Percentiles rank a stretch among this genome's conserved stretches.
Evolutionary conservation across 2,113 vertebrate species (phyloP).

Genomic region (Progne subis): DNA sequence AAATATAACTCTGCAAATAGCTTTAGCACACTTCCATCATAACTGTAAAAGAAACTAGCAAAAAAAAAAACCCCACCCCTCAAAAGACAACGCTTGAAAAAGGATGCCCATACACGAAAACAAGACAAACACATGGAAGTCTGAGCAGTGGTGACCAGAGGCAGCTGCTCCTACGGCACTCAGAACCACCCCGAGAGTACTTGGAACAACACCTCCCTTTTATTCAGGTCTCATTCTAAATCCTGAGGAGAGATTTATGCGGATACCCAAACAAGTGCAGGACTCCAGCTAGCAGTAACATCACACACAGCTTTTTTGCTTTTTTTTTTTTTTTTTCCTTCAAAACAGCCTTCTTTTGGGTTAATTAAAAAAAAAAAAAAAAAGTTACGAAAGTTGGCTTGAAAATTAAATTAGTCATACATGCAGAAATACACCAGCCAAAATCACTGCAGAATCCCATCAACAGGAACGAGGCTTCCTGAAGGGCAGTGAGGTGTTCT

Average conservation of each 20-base stretch:
- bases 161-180: neutral
- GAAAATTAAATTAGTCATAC: neutral
- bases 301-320: neutral
- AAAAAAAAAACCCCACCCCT: neutral
- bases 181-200: neutral
- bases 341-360: neutral
- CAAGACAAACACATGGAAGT: neutral
- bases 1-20: neutral
- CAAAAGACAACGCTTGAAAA: neutral
- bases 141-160: neutral
- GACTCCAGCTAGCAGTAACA: neutral
- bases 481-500: neutral
- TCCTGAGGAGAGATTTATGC: neutral
- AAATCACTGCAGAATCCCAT: neutral
- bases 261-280: neutral
- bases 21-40: neutral
- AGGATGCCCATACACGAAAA: neutral
- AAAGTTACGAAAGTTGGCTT: neutral
- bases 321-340: neutral
- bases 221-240: neutral
- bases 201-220: too few species aligned
- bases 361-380: neutral
- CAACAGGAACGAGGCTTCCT: neutral
- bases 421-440: rapidly evolving
- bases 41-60: neutral